Evolutionary conservation across 2,888 invertebrate genomes (phyloP).

Genomic region (Diabrotica balteata): DNA sequence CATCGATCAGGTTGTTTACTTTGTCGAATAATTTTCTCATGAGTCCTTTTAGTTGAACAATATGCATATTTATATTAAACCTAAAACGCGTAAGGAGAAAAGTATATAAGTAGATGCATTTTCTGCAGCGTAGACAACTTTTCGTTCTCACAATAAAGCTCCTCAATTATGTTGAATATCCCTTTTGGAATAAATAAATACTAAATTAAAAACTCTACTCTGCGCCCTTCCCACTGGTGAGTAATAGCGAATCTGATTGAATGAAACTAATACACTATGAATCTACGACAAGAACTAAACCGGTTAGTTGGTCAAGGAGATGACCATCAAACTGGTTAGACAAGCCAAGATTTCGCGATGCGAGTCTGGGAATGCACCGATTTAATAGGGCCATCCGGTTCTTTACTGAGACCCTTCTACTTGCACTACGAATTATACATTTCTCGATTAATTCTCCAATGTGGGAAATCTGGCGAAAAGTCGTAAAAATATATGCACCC

Average conservation of each 20-base stretch:
- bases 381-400: conserved; percentile 14
- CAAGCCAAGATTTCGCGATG: conserved; percentile 6
- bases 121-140: too few species aligned
- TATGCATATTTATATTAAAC: too few species aligned
- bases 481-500: conserved; percentile 20
- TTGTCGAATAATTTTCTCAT: too few species aligned
- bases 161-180: too few species aligned
- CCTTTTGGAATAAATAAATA: too few species aligned
- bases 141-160: too few species aligned
- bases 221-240: neutral
- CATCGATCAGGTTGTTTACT: too few species aligned
- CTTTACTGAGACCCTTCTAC: conserved; percentile 3
- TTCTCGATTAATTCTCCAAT: conserved; percentile 9
- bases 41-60: too few species aligned
- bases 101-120: too few species aligned
- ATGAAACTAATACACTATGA: conserved; percentile 11
- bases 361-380: conserved; percentile 17
- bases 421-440: conserved; percentile 3
- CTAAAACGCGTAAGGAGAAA: too few species aligned
- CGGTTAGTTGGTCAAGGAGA: conserved; percentile 13
- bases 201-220: neutral
- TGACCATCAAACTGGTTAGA: conserved; percentile 15
- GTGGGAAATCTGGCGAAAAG: conserved; percentile 16
- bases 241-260: conserved; percentile 11
- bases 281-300: conserved; percentile 9